Percentiles rank a stretch among this genome's conserved stretches.
phyloP scores from a whole-genome alignment of 2,113 vertebrate species.

The Symphodus melops region DNA sequence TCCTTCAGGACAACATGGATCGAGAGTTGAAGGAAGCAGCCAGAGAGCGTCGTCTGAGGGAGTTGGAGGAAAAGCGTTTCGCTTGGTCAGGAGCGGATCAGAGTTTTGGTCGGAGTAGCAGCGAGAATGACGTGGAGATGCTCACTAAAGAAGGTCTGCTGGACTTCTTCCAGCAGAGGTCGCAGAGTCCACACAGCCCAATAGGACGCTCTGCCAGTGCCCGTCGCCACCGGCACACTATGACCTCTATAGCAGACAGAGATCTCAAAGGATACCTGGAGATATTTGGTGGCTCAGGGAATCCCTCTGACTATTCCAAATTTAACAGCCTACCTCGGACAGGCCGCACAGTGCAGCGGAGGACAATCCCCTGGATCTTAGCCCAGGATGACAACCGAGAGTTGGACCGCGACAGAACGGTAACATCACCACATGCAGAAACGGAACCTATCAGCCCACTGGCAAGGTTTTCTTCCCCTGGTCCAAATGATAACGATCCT shows the following conservation, averaged over 20 bases:
- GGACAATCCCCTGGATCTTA: constrained; percentile 79
- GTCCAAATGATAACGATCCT: constrained; percentile 57
- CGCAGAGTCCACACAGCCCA: constrained; percentile 89
- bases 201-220: constrained; percentile 87
- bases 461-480: constrained; percentile 66
- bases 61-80: constrained; percentile 89
- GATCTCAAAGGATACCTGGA: constrained; percentile 91
- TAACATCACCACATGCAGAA: constrained; percentile 66
- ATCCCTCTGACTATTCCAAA: constrained; percentile 81
- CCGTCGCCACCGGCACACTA: constrained; percentile 90
- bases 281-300: constrained; percentile 73
- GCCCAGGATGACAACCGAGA: constrained; percentile 79
- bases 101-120: constrained; percentile 91
- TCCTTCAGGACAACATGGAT: constrained; percentile 89
- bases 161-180: constrained; percentile 89
- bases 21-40: constrained; percentile 89
- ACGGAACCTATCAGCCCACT: constrained; percentile 77
- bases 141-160: constrained; percentile 89
- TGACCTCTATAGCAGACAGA: constrained; percentile 85
- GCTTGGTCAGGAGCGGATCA: constrained; percentile 85
- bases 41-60: constrained; percentile 85
- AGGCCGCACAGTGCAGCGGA: constrained; percentile 77
- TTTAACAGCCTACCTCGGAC: constrained; percentile 91
- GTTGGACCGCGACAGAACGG: constrained; percentile 66
- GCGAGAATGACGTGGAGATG: constrained; percentile 93